phyloP scores from a whole-genome alignment of 1,140 invertebrate species.

The Eubasilissa regina region DNA sequence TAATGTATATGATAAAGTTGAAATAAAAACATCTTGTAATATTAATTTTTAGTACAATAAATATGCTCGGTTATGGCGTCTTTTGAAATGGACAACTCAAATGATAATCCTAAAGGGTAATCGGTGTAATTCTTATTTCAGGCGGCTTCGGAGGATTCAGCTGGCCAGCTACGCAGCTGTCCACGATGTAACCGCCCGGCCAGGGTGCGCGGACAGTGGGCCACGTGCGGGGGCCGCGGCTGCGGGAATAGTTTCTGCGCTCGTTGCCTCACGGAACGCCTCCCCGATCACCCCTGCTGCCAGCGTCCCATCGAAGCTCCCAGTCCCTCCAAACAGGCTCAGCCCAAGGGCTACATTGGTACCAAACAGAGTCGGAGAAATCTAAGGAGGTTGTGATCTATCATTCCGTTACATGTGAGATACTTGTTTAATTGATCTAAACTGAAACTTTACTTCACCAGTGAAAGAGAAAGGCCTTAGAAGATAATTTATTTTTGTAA shows the following conservation, averaged over 20 bases:
- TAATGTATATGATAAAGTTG: no score
- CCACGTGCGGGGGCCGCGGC: constrained; percentile 63
- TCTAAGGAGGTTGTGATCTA: constrained; percentile 57
- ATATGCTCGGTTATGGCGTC: no score
- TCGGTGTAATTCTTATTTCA: constrained; percentile 60
- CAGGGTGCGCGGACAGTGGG: constrained; percentile 67
- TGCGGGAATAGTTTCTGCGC: constrained; percentile 68
- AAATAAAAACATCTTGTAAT: no score
- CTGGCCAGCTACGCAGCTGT: constrained; percentile 65
- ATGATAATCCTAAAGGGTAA: no score
- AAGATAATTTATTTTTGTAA: no score
- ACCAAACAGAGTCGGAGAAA: constrained; percentile 68
- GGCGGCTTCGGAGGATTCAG: constrained; percentile 65
- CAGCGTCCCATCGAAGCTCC: constrained; percentile 67
- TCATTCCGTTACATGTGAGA: constrained; percentile 3
- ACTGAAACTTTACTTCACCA: neutral
- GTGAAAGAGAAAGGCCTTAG: no score
- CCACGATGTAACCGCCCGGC: constrained; percentile 66
- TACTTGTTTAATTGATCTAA: neutral
- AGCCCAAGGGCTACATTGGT: constrained; percentile 63
- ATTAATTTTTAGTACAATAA: no score
- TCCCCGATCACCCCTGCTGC: constrained; percentile 65
- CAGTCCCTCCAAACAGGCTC: constrained; percentile 70
- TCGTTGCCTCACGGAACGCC: constrained; percentile 65
- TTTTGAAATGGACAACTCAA: neutral